Conservation (phyloP, 2,113 vertebrate genomes). For the Dipodomys spectabilis region DNA sequence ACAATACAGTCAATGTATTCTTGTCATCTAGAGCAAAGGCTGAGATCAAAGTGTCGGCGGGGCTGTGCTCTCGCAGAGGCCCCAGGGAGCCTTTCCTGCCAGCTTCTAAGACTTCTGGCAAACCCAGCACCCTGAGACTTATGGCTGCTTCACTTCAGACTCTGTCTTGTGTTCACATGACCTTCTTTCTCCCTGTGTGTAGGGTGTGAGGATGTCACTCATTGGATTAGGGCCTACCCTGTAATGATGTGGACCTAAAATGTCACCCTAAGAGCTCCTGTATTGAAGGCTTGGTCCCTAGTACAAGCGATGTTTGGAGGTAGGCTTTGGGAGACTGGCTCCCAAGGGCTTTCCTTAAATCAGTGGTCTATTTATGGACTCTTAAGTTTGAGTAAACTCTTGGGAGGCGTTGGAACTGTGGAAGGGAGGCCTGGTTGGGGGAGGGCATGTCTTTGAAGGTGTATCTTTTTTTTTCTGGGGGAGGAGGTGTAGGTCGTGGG, state of each 20-base stretch:
- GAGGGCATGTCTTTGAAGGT: no score
- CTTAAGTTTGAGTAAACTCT: not conserved
- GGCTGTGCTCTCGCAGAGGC: not conserved
- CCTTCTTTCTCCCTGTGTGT: not conserved
- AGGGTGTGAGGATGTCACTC: not conserved
- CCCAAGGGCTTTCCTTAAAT: not conserved
- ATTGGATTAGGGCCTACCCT: not conserved
- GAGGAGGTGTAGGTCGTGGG: no score
- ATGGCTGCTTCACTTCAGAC: fast-evolving
- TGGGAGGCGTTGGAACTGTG: not conserved
- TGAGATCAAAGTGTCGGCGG: fast-evolving
- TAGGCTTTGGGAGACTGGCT: not conserved
- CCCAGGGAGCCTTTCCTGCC: not conserved
- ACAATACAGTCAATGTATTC: not conserved
- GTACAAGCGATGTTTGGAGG: not conserved
- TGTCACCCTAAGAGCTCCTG: not conserved
- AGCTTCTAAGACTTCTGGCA: not conserved
- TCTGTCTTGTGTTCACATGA: fast-evolving
- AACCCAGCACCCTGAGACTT: fast-evolving
- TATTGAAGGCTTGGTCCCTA: not conserved
- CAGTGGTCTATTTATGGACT: not conserved
- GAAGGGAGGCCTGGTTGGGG: no score
- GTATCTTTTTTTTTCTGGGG: no score
- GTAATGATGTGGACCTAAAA: no score
- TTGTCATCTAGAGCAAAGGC: not conserved